These are phyloP conservation scores for Andrena praecox DNA, from an alignment of 2,888 invertebrate species.

Conservation along the genomic window DNA sequence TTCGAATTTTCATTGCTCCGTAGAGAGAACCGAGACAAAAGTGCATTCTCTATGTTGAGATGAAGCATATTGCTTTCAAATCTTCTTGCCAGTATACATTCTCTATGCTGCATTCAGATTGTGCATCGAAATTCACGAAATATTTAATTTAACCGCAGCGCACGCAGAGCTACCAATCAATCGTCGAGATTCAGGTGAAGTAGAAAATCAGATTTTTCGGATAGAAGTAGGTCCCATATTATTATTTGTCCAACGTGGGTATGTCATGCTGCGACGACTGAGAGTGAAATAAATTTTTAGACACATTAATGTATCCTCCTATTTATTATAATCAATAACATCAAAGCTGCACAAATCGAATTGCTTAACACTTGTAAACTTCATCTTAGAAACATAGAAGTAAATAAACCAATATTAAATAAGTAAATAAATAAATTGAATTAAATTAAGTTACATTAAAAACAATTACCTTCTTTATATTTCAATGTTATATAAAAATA, in stretches of 20 bases:
- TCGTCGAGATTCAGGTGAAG: not conserved
- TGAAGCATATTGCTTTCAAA: conserved; percentile 58
- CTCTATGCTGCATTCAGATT: conserved; percentile 10
- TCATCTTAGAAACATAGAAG: too few species aligned
- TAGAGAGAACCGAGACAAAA: conserved; percentile 62
- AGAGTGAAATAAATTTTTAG: not conserved
- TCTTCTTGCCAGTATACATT: conserved; percentile 29
- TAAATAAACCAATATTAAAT: too few species aligned
- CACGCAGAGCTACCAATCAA: not conserved
- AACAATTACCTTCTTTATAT: too few species aligned
- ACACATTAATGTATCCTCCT: too few species aligned
- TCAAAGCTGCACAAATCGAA: too few species aligned
- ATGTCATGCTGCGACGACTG: not conserved
- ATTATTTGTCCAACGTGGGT: not conserved
- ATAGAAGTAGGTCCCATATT: not conserved
- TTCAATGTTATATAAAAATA: too few species aligned
- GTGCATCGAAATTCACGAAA: conserved; percentile 34
- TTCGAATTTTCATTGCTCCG: conserved; percentile 71
- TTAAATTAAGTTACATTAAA: too few species aligned
- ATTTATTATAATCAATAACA: too few species aligned
- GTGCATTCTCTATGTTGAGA: conserved; percentile 52
- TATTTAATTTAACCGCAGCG: conserved; percentile 56
- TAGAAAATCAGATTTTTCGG: conserved; percentile 8
- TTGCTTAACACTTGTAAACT: too few species aligned
- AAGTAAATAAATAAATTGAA: too few species aligned